Evolutionary conservation across 2,113 vertebrate genomes (phyloP), one percentile per base, ranked within the genome.

Genomic region (Alethe diademata): DNA sequence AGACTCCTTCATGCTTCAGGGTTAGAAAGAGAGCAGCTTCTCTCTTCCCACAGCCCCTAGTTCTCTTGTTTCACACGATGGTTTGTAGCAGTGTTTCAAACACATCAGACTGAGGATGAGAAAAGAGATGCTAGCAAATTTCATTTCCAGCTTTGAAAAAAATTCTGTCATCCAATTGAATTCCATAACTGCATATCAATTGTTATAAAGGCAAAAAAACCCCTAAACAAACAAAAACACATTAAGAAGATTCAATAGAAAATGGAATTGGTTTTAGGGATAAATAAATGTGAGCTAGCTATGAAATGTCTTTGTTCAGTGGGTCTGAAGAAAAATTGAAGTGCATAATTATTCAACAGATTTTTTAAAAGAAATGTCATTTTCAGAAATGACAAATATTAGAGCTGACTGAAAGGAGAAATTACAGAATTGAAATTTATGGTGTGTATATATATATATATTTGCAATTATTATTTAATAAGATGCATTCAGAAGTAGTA

Each of bases 401-500:
- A 71, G 28, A 79, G 33, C 35, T 76, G 82, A 66, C 78, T 84
- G 64, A 88, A 80, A 69, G 67, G 17, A 90, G 60, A 71, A 83
- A 88, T 88, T 43, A 45, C 11, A 69, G 62, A 60, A 80, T 36
- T 81, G 35, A 88, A 88, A 81, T 64, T 82, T 86, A 83, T 86
- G 13, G 31, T 31, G 35, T 36, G 4, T 73, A n/a, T 51, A 38
- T 53, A 65, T 53, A 65, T 40, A 38, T 43, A 31, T 74, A 51
- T 80, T 88, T 93, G 51, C 56, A 81, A 80, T 84, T 90, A 64
- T 65, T 95, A n/a, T 36, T 78, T 91, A 88, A 83, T 90, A 86
- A 66, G 48, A 66, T 78, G 43, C 11, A 47, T 86, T 80, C 56
- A 88, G 78, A 73, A 80, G 20, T 40, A 92, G 58, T 36, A 33